These are phyloP conservation scores for Mycetomoellerius zeteki DNA, from an alignment of 1,140 invertebrate species.

Conservation along the genomic window DNA sequence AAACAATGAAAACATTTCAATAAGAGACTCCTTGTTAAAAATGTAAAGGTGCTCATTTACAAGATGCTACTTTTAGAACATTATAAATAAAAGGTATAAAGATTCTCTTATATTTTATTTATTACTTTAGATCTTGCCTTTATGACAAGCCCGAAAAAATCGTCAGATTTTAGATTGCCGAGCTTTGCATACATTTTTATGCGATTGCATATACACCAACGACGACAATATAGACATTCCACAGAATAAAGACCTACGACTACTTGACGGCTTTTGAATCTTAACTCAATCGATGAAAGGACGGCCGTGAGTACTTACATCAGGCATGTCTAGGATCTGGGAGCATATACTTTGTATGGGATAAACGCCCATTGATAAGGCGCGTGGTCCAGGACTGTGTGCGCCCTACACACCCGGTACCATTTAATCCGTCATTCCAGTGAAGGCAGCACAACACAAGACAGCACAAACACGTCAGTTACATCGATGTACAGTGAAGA, in stretches of 20 bases:
- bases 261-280: constrained; percentile 47
- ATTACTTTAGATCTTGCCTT: not conserved
- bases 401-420: constrained; percentile 90
- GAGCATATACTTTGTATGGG: constrained; percentile 95
- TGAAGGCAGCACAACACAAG: constrained; percentile 85
- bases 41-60: not conserved
- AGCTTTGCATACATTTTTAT: not conserved
- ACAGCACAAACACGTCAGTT: constrained; percentile 82
- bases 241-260: constrained; percentile 67
- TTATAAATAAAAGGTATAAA: not conserved
- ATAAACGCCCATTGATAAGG: constrained; percentile 94
- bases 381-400: constrained; percentile 94
- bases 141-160: not conserved
- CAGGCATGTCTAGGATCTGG: constrained; percentile 93
- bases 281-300: constrained; percentile 38
- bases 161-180: not conserved
- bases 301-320: constrained; percentile 91
- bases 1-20: not conserved
- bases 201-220: constrained; percentile 58
- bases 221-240: constrained; percentile 79
- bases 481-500: constrained; percentile 62
- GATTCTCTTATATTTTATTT: not conserved
- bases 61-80: not conserved
- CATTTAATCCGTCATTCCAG: constrained; percentile 81
- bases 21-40: not conserved